phyloP scores from a whole-genome alignment of 2,797 vertebrate genomes.

The Acrocephalus scirpaceus region DNA sequence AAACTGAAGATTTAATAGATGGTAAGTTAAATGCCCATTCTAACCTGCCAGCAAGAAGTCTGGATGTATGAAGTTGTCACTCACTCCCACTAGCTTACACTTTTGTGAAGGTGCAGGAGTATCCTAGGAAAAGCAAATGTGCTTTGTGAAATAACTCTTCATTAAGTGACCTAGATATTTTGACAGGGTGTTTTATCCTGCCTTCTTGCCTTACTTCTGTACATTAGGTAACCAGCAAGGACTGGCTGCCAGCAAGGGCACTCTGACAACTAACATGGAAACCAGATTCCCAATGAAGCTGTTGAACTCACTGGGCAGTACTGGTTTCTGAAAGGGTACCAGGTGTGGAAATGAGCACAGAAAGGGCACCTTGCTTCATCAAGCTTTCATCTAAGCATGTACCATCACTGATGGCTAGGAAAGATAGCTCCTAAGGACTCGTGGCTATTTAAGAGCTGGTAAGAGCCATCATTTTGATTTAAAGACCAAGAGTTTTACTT shows the following conservation, averaged over 20 bases:
- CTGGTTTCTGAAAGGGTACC: neutral
- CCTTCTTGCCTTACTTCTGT: neutral
- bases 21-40: neutral
- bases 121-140: neutral
- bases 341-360: neutral
- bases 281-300: neutral
- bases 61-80: neutral
- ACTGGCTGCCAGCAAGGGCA: neutral
- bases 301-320: neutral
- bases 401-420: neutral
- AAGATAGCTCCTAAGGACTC: neutral
- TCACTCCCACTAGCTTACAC: neutral
- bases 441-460: neutral
- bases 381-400: neutral
- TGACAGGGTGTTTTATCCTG: neutral
- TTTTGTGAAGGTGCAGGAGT: neutral
- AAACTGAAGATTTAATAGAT: neutral
- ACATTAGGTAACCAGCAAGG: neutral
- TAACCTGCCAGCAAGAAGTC: neutral
- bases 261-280: neutral
- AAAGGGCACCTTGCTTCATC: neutral
- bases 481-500: neutral
- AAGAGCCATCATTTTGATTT: neutral
- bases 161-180: neutral
- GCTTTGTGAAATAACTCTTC: neutral